phyloP scores from a whole-genome alignment of 2,797 vertebrate genomes.

The Danio tinwini region DNA sequence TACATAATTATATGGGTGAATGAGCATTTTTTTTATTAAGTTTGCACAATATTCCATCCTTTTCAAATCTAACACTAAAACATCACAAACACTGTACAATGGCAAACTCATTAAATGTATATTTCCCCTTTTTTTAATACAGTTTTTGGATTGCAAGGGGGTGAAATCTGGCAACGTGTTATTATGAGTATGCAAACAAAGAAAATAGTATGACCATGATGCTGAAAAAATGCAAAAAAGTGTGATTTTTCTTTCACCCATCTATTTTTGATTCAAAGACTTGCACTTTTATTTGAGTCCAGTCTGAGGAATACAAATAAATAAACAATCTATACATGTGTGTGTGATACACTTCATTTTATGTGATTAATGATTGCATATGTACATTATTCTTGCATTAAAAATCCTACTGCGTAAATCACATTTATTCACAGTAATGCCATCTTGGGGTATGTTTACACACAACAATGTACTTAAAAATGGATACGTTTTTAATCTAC shows the following conservation, averaged over 20 bases:
- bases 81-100: constrained; percentile 31
- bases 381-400: constrained; percentile 29
- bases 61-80: constrained; percentile 35
- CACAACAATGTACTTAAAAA: too few relatives aligned
- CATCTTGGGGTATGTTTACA: not conserved
- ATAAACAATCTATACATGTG: not conserved
- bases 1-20: constrained; percentile 57
- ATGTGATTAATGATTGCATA: constrained; percentile 30
- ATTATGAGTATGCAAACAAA: constrained; percentile 4
- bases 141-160: not conserved
- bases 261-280: not conserved
- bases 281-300: not conserved
- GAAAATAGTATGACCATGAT: not conserved
- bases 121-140: not conserved
- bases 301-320: not conserved
- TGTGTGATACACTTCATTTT: not conserved
- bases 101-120: not conserved
- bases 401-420: not conserved
- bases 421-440: constrained; percentile 37
- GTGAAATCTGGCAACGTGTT: constrained; percentile 5
- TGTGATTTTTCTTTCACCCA: not conserved
- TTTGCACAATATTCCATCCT: constrained; percentile 15
- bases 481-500: too few relatives aligned
- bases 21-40: not conserved
- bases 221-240: not conserved